These are phyloP conservation scores for Luehdorfia chinensis DNA, from an alignment of 1,140 invertebrate genomes.

Conservation along the genomic window DNA sequence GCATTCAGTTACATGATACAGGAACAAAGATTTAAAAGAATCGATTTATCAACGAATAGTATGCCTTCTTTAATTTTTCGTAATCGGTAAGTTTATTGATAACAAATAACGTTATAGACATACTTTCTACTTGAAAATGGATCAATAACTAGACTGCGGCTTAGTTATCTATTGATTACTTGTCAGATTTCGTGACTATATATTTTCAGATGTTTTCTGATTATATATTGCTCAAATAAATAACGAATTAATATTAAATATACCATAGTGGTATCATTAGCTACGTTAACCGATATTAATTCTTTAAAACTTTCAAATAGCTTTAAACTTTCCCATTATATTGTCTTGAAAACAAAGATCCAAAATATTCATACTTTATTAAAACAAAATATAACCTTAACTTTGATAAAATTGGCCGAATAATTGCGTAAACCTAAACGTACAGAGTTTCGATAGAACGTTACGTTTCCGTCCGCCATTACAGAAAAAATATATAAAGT, in stretches of 20 bases:
- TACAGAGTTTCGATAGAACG: constrained; percentile 25
- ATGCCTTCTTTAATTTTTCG: constrained; percentile 72
- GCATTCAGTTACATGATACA: constrained; percentile 67
- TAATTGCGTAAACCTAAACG: constrained; percentile 38
- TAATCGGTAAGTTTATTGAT: constrained; percentile 57
- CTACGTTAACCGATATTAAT: too few relatives aligned
- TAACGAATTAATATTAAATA: too few relatives aligned
- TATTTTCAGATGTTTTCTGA: neutral
- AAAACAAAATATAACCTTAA: too few relatives aligned
- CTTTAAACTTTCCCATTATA: too few relatives aligned
- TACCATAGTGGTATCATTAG: too few relatives aligned
- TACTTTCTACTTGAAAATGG: constrained; percentile 19
- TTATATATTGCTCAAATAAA: neutral
- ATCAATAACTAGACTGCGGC: constrained; percentile 36
- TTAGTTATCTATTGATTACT: constrained; percentile 8
- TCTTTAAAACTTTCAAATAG: too few relatives aligned
- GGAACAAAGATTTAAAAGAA: constrained; percentile 63
- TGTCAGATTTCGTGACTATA: too few relatives aligned
- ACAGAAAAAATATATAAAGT: constrained; percentile 47
- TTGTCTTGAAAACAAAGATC: too few relatives aligned
- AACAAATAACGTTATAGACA: constrained; percentile 19
- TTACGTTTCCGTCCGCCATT: constrained; percentile 61
- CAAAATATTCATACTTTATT: too few relatives aligned
- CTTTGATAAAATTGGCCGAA: too few relatives aligned
- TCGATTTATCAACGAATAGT: constrained; percentile 52